Percentiles rank a stretch among this genome's conserved stretches.
phyloP scores from a whole-genome alignment of 2,888 invertebrate species.

The Limenitis arthemis region DNA sequence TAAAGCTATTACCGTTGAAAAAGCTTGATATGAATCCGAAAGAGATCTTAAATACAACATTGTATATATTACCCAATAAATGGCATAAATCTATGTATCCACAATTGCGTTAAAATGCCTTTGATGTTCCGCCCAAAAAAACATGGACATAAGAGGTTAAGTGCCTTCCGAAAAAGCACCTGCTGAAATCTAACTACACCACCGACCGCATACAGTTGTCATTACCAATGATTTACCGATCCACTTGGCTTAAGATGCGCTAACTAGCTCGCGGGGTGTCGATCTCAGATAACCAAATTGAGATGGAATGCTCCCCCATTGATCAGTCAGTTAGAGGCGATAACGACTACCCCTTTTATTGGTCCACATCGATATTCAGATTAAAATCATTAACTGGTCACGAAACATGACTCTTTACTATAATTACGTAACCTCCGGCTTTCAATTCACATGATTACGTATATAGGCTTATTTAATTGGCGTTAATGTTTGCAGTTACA shows the following conservation, averaged over 20 bases:
- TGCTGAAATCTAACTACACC: constrained; percentile 45
- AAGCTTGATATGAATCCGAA: background rate
- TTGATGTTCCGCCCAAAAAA: constrained; percentile 40
- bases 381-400: constrained; percentile 13
- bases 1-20: too few species aligned
- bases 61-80: constrained; percentile 20
- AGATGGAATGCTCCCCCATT: constrained; percentile 62
- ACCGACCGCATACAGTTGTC: constrained; percentile 58
- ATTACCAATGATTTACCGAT: constrained; percentile 52
- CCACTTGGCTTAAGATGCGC: constrained; percentile 43
- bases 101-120: constrained; percentile 29
- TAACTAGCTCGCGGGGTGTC: constrained; percentile 64
- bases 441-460: constrained; percentile 1
- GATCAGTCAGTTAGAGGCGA: constrained; percentile 66
- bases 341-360: constrained; percentile 43
- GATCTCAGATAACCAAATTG: constrained; percentile 66
- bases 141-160: constrained; percentile 48
- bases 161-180: constrained; percentile 50
- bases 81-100: constrained; percentile 23
- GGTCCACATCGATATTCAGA: constrained; percentile 41
- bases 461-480: constrained; percentile 6
- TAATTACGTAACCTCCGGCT: constrained; percentile 1
- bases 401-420: constrained; percentile 3
- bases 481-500: constrained; percentile 6
- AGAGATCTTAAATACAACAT: background rate